Evolutionary conservation across 1,140 invertebrate genomes (phyloP).

Genomic region (Gryon sp.): DNA sequence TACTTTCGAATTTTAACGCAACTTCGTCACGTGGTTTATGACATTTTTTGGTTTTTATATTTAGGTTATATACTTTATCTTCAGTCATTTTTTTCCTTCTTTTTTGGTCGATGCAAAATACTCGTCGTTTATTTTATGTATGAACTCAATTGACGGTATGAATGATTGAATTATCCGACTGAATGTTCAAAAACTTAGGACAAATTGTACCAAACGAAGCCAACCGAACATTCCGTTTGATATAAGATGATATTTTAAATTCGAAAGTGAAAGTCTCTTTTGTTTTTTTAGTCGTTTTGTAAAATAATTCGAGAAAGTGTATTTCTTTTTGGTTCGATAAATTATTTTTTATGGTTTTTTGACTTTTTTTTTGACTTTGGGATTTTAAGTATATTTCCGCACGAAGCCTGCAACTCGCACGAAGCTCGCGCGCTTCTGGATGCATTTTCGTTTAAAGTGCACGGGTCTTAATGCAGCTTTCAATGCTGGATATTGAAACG

Average conservation of each 20-base stretch:
- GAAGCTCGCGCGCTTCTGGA: constrained; percentile 63
- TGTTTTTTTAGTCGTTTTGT: constrained; percentile 31
- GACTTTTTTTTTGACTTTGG: too few species aligned
- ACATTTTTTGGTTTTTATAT: too few species aligned
- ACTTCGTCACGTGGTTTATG: too few species aligned
- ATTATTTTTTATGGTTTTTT: too few species aligned
- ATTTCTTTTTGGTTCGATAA: too few species aligned
- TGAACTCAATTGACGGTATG: constrained; percentile 45
- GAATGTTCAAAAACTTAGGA: constrained; percentile 11
- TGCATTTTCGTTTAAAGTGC: constrained; percentile 62
- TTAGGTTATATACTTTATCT: constrained; percentile 27
- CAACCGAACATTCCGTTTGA: constrained; percentile 17
- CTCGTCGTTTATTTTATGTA: constrained; percentile 23
- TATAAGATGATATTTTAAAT: constrained; percentile 15
- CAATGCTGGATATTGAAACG: constrained; percentile 56
- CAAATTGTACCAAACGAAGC: background rate
- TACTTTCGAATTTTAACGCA: constrained; percentile 44
- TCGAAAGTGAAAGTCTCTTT: constrained; percentile 31
- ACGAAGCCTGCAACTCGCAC: constrained; percentile 65
- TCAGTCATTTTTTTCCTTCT: constrained; percentile 9
- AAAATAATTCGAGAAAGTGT: constrained; percentile 43
- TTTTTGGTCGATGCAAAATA: constrained; percentile 24
- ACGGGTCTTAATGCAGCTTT: constrained; percentile 61
- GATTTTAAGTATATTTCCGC: constrained; percentile 55
- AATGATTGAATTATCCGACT: constrained; percentile 37